Evolutionary conservation across 2,888 invertebrate species (phyloP).

Genomic region (Leucophenga maculata): DNA sequence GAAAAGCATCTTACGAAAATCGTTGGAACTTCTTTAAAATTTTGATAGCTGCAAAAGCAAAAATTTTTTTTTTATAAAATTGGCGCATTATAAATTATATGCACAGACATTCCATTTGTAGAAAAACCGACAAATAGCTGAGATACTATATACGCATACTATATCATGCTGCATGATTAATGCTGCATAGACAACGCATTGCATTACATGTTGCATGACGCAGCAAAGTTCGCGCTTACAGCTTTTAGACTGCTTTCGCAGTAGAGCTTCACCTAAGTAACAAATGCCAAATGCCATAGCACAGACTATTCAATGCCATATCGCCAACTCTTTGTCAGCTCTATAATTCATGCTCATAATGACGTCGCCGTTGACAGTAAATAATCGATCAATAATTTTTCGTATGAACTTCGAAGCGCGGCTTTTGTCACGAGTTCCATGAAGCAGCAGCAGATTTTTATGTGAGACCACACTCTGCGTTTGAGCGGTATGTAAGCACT

Average conservation of each 20-base stretch:
- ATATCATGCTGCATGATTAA: background rate
- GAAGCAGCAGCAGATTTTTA: background rate
- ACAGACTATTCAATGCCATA: too few relatives aligned
- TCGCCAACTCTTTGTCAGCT: background rate
- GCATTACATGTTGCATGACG: background rate
- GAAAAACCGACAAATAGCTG: background rate
- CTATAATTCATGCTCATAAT: background rate
- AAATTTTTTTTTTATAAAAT: background rate
- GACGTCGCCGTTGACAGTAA: slow-evolving; percentile 54
- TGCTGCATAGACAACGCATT: background rate
- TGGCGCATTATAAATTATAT: slow-evolving; percentile 9
- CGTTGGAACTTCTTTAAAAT: too few relatives aligned
- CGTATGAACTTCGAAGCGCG: background rate
- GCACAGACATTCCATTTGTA: background rate
- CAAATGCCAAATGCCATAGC: too few relatives aligned
- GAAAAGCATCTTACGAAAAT: too few relatives aligned
- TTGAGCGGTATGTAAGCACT: background rate
- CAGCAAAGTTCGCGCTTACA: background rate
- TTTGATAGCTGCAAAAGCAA: too few relatives aligned
- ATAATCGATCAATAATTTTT: slow-evolving; percentile 69
- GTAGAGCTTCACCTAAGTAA: background rate
- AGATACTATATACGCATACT: background rate
- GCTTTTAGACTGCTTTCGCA: background rate
- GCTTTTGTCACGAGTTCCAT: background rate
- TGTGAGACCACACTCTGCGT: slow-evolving; percentile 11